Evolutionary conservation across 2,888 invertebrate species (phyloP).

Genomic region (Euproctis similis): DNA sequence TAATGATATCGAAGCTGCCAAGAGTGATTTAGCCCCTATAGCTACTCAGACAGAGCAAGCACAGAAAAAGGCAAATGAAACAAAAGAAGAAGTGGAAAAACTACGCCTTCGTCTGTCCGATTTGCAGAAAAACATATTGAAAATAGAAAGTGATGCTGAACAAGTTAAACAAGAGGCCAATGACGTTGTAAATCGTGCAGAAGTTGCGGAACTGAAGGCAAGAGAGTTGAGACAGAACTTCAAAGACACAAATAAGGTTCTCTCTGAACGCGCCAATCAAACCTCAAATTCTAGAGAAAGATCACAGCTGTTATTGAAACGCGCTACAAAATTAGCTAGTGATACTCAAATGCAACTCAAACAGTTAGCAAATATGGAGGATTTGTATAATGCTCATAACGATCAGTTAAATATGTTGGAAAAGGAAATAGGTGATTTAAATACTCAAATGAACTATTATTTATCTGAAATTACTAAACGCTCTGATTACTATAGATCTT

Average conservation of each 20-base stretch:
- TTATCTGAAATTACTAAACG: conserved; percentile 77
- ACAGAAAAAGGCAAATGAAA: conserved; percentile 85
- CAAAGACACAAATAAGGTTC: too few species aligned
- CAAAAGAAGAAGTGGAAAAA: conserved; percentile 83
- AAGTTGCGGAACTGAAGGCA: too few species aligned
- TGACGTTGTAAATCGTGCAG: too few species aligned
- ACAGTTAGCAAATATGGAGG: conserved; percentile 80
- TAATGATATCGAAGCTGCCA: conserved; percentile 85
- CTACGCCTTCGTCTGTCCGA: conserved; percentile 83
- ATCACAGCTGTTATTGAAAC: too few species aligned
- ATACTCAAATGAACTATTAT: conserved; percentile 79
- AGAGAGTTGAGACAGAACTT: too few species aligned
- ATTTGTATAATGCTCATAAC: too few species aligned
- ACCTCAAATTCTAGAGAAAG: conserved; percentile 87
- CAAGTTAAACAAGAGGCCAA: too few species aligned
- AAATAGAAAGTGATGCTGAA: too few species aligned
- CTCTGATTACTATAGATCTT: conserved; percentile 78
- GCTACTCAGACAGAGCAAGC: conserved; percentile 87
- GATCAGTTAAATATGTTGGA: too few species aligned
- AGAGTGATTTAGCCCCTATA: conserved; percentile 86
- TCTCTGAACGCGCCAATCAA: conserved; percentile 81
- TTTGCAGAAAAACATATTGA: conserved; percentile 86
- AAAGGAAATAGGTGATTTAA: too few species aligned
- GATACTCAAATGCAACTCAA: conserved; percentile 84
- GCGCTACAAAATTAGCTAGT: too few species aligned